Conservation (phyloP, 2,113 vertebrate species). For the Rhadina sibilatrix region DNA sequence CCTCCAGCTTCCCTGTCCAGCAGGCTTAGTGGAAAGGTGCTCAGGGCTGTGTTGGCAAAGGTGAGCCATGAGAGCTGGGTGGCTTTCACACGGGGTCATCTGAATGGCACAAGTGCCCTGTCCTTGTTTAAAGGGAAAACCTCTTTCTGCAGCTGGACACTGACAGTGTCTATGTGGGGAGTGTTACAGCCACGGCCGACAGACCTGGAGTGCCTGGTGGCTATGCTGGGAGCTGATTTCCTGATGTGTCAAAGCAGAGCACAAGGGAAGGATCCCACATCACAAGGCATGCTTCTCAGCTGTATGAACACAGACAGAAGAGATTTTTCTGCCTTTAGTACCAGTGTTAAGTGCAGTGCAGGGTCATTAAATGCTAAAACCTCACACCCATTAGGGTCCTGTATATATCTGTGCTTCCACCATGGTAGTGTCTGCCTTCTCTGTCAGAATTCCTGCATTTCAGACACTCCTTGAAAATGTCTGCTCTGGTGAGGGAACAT, state of each 20-base stretch:
- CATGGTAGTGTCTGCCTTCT: background rate
- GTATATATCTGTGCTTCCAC: background rate
- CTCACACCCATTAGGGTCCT: background rate
- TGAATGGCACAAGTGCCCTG: background rate
- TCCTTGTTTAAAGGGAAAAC: background rate
- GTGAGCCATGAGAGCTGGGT: background rate
- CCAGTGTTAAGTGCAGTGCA: background rate
- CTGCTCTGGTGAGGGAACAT: background rate
- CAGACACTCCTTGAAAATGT: background rate
- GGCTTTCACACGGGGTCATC: background rate
- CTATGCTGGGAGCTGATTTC: background rate
- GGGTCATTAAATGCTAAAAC: background rate
- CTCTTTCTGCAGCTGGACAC: background rate
- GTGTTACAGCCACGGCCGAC: background rate
- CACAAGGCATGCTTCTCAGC: background rate
- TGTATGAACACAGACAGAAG: rapidly evolving
- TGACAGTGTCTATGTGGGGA: rapidly evolving
- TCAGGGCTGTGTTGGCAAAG: background rate
- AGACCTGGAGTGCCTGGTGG: background rate
- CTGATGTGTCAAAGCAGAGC: background rate
- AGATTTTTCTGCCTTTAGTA: background rate
- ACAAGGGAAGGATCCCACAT: background rate
- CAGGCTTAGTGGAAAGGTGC: background rate
- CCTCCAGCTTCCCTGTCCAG: background rate
- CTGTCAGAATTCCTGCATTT: background rate